Base-by-base conservation (phyloP, 1,140 invertebrate species). In the Hypsibius dujardini region DNA sequence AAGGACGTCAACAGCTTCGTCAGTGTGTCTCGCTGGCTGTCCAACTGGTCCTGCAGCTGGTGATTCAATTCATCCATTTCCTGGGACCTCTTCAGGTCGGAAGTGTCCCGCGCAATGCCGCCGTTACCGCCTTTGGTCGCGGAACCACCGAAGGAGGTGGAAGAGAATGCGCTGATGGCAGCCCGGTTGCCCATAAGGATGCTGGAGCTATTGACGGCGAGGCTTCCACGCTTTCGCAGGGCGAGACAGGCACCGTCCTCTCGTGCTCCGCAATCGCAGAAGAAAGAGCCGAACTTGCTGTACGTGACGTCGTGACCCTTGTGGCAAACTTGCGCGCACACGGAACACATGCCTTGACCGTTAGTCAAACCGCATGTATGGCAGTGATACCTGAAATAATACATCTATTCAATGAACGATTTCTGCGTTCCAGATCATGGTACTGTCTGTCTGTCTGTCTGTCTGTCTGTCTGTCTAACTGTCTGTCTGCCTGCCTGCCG, bases 301-400 rank as follows among this genome's bases (percentile, higher is more conserved):
- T 98, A 98, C 0, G 92, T 95, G 0, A 98, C 86, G 78, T 98
- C 95, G 79, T 98, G 94, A 15, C 90, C 90, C 73, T 89, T 87
- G 78, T 98, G 95, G 77, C 95, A 98, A 1, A 98, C 94, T 72
- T 90, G 84, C 1, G 94, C 95, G 82, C 95, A 98, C 1, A 98
- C 88, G 0, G 91, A 92, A 78, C 95, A 98, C 12, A 97, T 92
- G 0, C 95, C 95, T 28, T 95, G 92, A 15, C 93, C 89, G 78
- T 98, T 95, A 40, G 95, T 87, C 94, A 98, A 96, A 77, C 90
- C 90, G 79, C 95, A 97, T 0, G 92, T 95, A 78, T 97, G 92
- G 78, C 94, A 97, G 79, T 97, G 92, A 80, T 96, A 97, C 91
- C 90, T 81, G 69, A n/a, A 2, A 74, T 72, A 67, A 72, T 42